Evolutionary conservation across 2,797 vertebrate species (phyloP).

Genomic region (Chelon auratus): DNA sequence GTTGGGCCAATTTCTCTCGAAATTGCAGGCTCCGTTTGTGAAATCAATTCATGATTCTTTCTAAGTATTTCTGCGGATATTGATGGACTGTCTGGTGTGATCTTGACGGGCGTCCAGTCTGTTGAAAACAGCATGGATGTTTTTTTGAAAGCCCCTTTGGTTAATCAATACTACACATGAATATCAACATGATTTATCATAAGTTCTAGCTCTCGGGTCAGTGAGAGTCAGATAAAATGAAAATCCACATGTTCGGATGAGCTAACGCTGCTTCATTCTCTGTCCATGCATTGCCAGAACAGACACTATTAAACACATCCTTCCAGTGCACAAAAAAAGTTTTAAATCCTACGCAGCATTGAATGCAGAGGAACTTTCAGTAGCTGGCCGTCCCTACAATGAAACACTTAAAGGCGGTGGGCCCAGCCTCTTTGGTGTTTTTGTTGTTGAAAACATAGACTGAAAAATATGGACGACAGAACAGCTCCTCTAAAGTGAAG

Average conservation of each 20-base stretch:
- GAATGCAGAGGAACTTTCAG: no score
- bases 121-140: slow-evolving; percentile 4
- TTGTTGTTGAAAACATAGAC: no score
- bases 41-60: slow-evolving; percentile 39
- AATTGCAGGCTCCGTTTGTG: slow-evolving; percentile 22
- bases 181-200: slow-evolving; percentile 23
- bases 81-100: not conserved
- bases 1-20: slow-evolving; percentile 31
- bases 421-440: no score
- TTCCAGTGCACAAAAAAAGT: not conserved
- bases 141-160: slow-evolving; percentile 10
- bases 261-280: not conserved
- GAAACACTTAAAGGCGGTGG: no score
- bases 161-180: slow-evolving; percentile 30
- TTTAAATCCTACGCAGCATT: no score
- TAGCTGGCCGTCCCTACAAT: no score
- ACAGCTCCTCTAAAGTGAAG: no score
- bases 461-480: no score
- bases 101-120: slow-evolving; percentile 22
- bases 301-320: not conserved
- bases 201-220: not conserved
- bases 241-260: not conserved
- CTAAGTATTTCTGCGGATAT: slow-evolving; percentile 5
- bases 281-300: not conserved
- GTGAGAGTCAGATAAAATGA: slow-evolving; percentile 1